These are phyloP conservation scores for Leptopilina myrica DNA, from an alignment of 2,888 invertebrate genomes.

Conservation along the genomic window DNA sequence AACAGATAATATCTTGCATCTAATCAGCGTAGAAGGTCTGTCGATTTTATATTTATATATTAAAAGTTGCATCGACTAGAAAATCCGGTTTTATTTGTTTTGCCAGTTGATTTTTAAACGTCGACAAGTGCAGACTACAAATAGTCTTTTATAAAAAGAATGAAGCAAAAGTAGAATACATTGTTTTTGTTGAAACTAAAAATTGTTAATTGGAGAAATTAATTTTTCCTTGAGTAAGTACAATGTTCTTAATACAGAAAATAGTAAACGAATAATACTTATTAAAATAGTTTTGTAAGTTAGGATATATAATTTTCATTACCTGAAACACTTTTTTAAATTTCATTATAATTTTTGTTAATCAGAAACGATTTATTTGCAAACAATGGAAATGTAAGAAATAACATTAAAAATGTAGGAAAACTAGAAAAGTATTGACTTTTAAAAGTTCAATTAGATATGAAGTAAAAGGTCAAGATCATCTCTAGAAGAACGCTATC, in stretches of 20 bases:
- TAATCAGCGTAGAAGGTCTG: background rate
- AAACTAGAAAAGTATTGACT: too few species aligned
- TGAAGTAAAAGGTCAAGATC: background rate
- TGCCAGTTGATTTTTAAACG: slow-evolving; percentile 24
- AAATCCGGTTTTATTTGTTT: slow-evolving; percentile 41
- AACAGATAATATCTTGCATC: background rate
- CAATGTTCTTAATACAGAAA: background rate
- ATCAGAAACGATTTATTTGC: too few species aligned
- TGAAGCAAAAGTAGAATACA: background rate
- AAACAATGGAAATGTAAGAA: too few species aligned
- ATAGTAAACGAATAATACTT: too few species aligned
- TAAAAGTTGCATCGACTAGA: slow-evolving; percentile 36
- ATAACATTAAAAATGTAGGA: background rate
- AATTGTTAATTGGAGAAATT: too few species aligned
- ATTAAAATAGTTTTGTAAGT: too few species aligned
- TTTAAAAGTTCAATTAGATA: background rate
- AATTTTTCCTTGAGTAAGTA: background rate
- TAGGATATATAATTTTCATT: too few species aligned
- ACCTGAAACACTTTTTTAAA: too few species aligned
- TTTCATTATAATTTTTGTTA: too few species aligned
- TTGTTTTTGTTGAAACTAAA: background rate
- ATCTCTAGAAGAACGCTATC: background rate
- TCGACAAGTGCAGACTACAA: background rate
- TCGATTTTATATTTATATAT: background rate
- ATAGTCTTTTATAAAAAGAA: background rate